These are phyloP conservation scores for Diplolepis rosae DNA, from an alignment of 2,888 invertebrate species.

Conservation along the genomic window DNA sequence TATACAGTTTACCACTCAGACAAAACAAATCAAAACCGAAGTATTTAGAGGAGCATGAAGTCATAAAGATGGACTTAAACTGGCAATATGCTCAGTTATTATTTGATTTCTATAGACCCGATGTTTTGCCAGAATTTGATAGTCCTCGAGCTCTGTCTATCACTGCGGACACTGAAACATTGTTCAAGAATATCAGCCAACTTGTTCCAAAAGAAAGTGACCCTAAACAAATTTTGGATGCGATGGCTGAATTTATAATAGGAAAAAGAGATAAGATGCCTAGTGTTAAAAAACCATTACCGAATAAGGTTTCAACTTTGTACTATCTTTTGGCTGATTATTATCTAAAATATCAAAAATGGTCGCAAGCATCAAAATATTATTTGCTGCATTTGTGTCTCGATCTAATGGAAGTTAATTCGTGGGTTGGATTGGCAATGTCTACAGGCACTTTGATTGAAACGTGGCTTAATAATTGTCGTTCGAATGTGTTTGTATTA, in stretches of 20 bases:
- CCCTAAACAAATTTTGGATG: conserved; percentile 78
- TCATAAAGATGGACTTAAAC: conserved; percentile 80
- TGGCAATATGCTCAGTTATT: conserved; percentile 85
- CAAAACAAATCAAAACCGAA: conserved; percentile 74
- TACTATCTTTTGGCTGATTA: conserved; percentile 95
- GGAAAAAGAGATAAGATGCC: conserved; percentile 78
- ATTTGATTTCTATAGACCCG: conserved; percentile 88
- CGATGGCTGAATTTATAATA: conserved; percentile 81
- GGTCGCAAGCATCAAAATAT: conserved; percentile 83
- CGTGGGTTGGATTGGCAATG: conserved; percentile 94
- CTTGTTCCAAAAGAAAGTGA: conserved; percentile 82
- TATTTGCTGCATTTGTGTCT: conserved; percentile 89
- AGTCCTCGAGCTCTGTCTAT: conserved; percentile 84
- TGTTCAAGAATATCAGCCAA: conserved; percentile 82
- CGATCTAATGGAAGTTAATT: conserved; percentile 87
- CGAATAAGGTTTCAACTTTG: conserved; percentile 81
- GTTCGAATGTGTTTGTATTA: conserved; percentile 75
- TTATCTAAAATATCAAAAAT: conserved; percentile 83
- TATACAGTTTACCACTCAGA: conserved; percentile 84
- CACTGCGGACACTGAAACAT: conserved; percentile 85
- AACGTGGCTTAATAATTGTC: conserved; percentile 85
- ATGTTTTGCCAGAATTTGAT: conserved; percentile 87
- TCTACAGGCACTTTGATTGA: conserved; percentile 86
- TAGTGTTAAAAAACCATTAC: conserved; percentile 75
- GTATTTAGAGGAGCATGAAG: conserved; percentile 85